Base-by-base conservation (phyloP, 2,113 vertebrate genomes). In the Parus major region DNA sequence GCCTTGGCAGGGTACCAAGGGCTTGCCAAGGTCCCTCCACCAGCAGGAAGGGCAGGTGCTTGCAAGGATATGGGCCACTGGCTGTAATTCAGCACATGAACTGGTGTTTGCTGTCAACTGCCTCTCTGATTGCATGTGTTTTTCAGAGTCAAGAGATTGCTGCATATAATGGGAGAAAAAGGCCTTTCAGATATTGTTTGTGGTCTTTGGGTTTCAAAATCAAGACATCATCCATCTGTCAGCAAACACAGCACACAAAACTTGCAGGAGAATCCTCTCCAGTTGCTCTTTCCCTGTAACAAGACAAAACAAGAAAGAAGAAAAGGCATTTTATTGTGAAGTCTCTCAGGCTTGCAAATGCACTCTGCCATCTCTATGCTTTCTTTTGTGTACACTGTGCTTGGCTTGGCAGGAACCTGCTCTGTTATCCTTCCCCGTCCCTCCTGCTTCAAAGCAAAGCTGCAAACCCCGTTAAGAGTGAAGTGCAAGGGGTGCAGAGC, bases 311-410 rank as follows among this genome's bases (percentile, higher is more conserved):
- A 75, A 72, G 57, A 70, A 82, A 79, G 50, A 73, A 92, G 69
- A 87, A 93, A 84, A 85, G 19, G 44, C 28, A 82, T 76, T 93
- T 65, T 89, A 61, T 35, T 46, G 31, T 72, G 36, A 82, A 90
- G 15, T 90, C 49, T 94, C 87, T 84, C 73, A 57, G 65, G 78
- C 50, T 95, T 93, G 82, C 77, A 83, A 81, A 93, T 77, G n/a
- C 15, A 22, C 59, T 80, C n/a, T 73, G 46, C 41, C 36, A 35
- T 52, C 55, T 85, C 50, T 27, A 6, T 1, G 2, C 10, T n/a
- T 35, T 20, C 25, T 72, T 71, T 87, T 56, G n/a, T 69, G 57
- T 56, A 19, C 5, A 39, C 27, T 69, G 41, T 69, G 36, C 42
- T 65, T 68, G 46, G 13, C 20, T 82, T 88, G 79, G 63, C 59